Evolutionary conservation across 2,113 vertebrate genomes (phyloP).

Genomic region (Piprites chloris): DNA sequence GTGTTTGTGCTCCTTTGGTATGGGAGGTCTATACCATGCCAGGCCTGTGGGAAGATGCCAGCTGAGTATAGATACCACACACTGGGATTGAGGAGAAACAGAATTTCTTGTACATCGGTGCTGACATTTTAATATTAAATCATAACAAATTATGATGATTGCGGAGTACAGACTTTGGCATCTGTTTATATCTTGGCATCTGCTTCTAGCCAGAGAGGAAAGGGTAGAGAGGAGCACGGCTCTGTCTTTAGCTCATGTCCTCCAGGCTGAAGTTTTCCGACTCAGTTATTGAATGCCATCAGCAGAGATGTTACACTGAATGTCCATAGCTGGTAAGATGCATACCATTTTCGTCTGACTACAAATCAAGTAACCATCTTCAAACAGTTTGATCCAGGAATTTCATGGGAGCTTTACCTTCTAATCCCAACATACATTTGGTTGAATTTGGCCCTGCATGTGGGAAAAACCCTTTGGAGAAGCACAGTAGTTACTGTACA

Average conservation of each 20-base stretch:
- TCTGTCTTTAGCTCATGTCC: neutral
- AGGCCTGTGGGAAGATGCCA: neutral
- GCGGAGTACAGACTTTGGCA: neutral
- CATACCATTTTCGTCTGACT: neutral
- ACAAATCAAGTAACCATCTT: neutral
- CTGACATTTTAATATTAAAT: constrained; percentile 22
- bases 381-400: neutral
- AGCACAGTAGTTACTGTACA: neutral
- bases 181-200: neutral
- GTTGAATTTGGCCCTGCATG: neutral
- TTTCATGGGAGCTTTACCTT: neutral
- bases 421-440: neutral
- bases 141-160: neutral
- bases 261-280: neutral
- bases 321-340: neutral
- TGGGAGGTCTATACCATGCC: neutral
- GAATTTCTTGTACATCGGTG: neutral
- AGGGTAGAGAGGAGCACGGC: neutral
- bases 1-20: neutral
- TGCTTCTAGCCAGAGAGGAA: neutral
- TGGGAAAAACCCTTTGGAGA: constrained; percentile 12
- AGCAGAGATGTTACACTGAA: neutral
- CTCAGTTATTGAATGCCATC: neutral
- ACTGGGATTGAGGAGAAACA: neutral
- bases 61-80: neutral